Evolutionary conservation across 1,140 invertebrate genomes (phyloP).

Genomic region (Araneus ventricosus): DNA sequence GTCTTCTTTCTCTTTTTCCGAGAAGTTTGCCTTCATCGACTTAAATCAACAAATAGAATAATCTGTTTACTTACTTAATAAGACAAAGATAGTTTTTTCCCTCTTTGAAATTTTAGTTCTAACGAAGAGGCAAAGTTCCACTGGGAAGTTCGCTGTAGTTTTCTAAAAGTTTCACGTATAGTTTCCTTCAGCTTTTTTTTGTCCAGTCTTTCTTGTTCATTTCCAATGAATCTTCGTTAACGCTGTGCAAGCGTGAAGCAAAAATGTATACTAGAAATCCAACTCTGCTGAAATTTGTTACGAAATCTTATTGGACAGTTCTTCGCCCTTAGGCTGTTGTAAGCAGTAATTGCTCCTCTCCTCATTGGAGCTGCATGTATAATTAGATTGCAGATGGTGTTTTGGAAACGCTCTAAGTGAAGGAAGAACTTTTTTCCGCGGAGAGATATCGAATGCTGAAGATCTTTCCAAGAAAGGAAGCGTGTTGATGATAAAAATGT

Average conservation of each 20-base stretch:
- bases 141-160: not conserved
- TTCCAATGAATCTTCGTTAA: too few relatives aligned
- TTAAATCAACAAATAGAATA: too few relatives aligned
- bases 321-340: not conserved
- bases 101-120: too few relatives aligned
- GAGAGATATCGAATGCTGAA: not conserved
- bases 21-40: too few relatives aligned
- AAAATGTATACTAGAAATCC: not conserved
- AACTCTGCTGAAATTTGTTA: not conserved
- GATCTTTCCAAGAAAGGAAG: not conserved
- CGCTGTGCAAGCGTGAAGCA: not conserved
- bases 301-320: not conserved
- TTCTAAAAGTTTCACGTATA: not conserved
- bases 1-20: too few relatives aligned
- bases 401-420: not conserved
- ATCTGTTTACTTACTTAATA: too few relatives aligned
- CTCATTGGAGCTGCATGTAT: not conserved
- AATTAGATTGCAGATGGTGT: not conserved
- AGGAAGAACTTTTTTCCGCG: not conserved
- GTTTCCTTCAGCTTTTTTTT: not conserved
- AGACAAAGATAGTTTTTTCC: too few relatives aligned
- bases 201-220: too few relatives aligned
- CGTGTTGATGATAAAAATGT: not conserved
- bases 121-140: not conserved
- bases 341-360: not conserved